Conservation (phyloP, 2,797 vertebrate genomes). For the Threskiornis aethiopicus region DNA sequence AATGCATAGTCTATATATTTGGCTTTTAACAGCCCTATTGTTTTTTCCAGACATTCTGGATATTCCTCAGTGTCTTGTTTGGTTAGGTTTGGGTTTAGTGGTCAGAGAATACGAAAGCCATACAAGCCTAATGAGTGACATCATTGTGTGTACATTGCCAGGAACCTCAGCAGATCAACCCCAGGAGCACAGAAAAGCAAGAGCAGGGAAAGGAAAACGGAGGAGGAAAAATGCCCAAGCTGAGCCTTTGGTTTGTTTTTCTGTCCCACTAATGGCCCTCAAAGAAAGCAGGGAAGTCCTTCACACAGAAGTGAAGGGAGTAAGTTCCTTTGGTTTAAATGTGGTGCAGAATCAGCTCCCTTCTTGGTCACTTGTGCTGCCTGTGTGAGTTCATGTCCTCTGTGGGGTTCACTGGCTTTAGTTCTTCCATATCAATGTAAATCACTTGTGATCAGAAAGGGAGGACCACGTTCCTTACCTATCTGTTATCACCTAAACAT, state of each 20-base stretch:
- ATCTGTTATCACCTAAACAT: neutral
- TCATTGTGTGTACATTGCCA: neutral
- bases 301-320: neutral
- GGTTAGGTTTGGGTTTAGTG: neutral
- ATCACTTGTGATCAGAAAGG: neutral
- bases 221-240: neutral
- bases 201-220: neutral
- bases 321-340: neutral
- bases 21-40: neutral
- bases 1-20: neutral
- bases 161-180: neutral
- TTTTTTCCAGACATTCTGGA: neutral
- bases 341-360: neutral
- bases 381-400: neutral
- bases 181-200: neutral
- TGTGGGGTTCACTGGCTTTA: neutral
- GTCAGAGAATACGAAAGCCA: neutral
- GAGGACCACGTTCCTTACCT: neutral
- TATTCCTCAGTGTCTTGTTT: neutral
- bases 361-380: neutral
- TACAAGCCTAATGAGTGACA: neutral
- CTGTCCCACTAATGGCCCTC: neutral
- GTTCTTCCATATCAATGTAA: neutral
- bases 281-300: neutral
- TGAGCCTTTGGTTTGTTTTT: neutral